Percentiles rank a stretch among this genome's conserved stretches.
Evolutionary conservation across 2,113 vertebrate species (phyloP).

Genomic region (Choloepus hoffmanni): DNA sequence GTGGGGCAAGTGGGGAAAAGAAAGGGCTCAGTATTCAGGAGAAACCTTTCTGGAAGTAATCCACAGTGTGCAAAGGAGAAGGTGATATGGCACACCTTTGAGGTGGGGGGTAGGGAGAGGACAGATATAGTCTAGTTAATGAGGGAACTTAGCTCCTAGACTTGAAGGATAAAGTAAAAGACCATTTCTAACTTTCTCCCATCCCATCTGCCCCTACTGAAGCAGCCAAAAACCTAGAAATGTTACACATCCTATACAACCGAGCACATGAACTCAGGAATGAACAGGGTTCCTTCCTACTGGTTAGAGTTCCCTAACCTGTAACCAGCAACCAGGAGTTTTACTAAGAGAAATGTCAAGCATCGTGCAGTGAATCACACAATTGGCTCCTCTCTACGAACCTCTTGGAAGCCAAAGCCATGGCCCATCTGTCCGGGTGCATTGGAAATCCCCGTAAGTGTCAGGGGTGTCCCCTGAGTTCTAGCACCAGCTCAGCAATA

Average conservation of each 20-base stretch:
- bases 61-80: not conserved
- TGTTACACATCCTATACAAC: not conserved
- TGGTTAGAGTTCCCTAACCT: not conserved
- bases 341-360: conserved; percentile 29
- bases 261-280: not conserved
- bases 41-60: not conserved
- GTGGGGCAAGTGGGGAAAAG: not conserved
- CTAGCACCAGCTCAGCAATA: not conserved
- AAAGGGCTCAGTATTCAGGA: not conserved
- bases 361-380: not conserved
- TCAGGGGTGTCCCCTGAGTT: not conserved
- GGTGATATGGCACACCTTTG: not conserved
- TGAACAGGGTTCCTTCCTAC: not conserved
- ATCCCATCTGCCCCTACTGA: not conserved
- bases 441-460: not conserved
- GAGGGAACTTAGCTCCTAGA: not conserved
- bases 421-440: not conserved
- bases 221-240: not conserved
- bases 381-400: not conserved
- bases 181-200: not conserved
- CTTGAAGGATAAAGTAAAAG: not conserved
- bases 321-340: not conserved
- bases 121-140: not conserved
- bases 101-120: not conserved
- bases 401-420: not conserved